These are phyloP conservation scores for Trididemnum clinides DNA, from an alignment of 23 tunicate species.

Conservation along the genomic window DNA sequence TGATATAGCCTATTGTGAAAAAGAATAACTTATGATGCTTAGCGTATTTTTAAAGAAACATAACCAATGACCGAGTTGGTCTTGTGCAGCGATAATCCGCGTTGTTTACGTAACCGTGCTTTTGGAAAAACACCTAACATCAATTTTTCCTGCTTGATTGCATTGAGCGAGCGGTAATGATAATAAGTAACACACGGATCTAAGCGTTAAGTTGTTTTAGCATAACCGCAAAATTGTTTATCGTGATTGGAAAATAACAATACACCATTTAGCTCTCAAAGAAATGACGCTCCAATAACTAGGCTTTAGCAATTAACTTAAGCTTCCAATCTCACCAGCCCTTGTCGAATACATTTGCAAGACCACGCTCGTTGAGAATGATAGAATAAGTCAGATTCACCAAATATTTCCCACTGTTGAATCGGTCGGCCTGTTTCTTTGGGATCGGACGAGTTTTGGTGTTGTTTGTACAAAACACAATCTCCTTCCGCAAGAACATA, in stretches of 20 bases:
- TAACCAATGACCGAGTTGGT: no score
- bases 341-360: constrained; percentile 52
- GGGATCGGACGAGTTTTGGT: background rate
- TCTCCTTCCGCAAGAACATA: constrained; percentile 65
- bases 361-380: constrained; percentile 54
- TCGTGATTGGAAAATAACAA: background rate
- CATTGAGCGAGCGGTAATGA: no score
- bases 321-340: constrained; percentile 28
- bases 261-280: background rate
- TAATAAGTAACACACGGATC: no score
- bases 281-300: background rate
- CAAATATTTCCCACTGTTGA: constrained; percentile 45
- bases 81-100: no score
- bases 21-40: no score
- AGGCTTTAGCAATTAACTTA: background rate
- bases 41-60: no score
- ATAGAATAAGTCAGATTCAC: constrained; percentile 56
- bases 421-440: background rate
- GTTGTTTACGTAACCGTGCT: no score
- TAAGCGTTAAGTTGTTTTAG: background rate
- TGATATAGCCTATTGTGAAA: no score
- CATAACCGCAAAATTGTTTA: background rate
- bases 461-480: constrained; percentile 35
- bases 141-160: no score
- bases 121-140: no score